Evolutionary conservation across 2,888 invertebrate species (phyloP), one percentile per base, ranked within the genome.

Genomic region (Drosophila seclusa): DNA sequence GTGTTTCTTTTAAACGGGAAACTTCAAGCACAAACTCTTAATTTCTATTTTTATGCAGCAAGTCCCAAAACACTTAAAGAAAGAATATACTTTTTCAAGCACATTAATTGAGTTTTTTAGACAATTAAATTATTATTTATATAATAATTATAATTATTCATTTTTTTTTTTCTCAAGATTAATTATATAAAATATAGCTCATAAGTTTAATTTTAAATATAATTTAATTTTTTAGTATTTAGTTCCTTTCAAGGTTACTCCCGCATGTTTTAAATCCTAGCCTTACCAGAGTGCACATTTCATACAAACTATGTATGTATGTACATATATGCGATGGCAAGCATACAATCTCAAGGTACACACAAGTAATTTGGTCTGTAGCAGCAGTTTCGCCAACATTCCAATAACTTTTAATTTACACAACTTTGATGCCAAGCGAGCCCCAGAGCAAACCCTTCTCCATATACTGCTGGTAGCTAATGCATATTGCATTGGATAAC

Each of bases 401-500:
- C 50, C 67, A 60, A 76, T 84, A 75, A 78, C 68, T 82, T 84
- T 67, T 78, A 78, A 87, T 87, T 75, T 78, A 38, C 49, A 68
- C 71, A 55, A 72, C 63, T 73, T 68, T 38, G 45, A 42, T 68
- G 62, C 48, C 59, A 57, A 69, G 55, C 34, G n/a, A 60, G 38
- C 34, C 27, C 57, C 38, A 40, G 31, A 34, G 31, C 31, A 61
- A 61, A 40, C n/a, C 21, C 38, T n/a, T 6, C 40, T 29, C 27
- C 31, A 52, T 38, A 32, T 31, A 8, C 42, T 34, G 10, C 31
- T 38, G 32, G 31, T 38, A 65, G 36, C 67, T 79, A 82, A 85
- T 85, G 87, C 76, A 71, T 87, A 79, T 82, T 72, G 76, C 76
- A 85, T 82, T 82, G 76, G 67, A 63, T 58, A 76, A 76, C 71